A percentile compares a stretch with the other conserved stretches of the same genome.
These are phyloP conservation scores for Peromyscus maniculatus DNA, from an alignment of 2,113 vertebrate genomes.

Conservation along the genomic window DNA sequence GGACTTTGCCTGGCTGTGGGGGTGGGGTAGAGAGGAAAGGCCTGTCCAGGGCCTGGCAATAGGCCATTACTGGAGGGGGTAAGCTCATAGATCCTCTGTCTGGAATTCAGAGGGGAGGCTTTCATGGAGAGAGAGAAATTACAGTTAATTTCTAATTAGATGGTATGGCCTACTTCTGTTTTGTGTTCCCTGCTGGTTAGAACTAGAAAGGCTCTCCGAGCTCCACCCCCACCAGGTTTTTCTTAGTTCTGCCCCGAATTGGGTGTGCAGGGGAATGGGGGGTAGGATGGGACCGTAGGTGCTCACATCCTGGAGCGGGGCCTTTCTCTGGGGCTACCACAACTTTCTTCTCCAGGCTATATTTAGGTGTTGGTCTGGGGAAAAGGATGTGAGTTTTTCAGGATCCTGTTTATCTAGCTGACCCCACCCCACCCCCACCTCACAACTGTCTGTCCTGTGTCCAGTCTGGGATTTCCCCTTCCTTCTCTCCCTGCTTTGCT, in stretches of 20 bases:
- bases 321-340: slow-evolving; percentile 20
- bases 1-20: neutral
- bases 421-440: slow-evolving; percentile 62
- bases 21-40: neutral
- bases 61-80: slow-evolving; percentile 32
- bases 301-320: neutral
- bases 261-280: neutral
- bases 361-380: slow-evolving; percentile 83
- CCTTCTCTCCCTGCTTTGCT: slow-evolving; percentile 54
- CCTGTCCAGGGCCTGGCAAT: slow-evolving; percentile 24
- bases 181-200: slow-evolving; percentile 57
- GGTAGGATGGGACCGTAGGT: neutral
- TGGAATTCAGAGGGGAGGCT: slow-evolving; percentile 22
- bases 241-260: neutral
- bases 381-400: slow-evolving; percentile 86
- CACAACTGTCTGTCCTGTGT: slow-evolving; percentile 63
- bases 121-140: slow-evolving; percentile 47
- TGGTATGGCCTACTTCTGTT: slow-evolving; percentile 55
- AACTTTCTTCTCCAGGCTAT: slow-evolving; percentile 76
- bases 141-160: slow-evolving; percentile 70
- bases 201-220: slow-evolving; percentile 42
- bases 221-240: slow-evolving; percentile 13
- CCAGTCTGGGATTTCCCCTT: slow-evolving; percentile 71
- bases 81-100: slow-evolving; percentile 13
- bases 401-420: slow-evolving; percentile 87